Base-by-base conservation (phyloP, 2,797 vertebrate genomes). In the Cottoperca gobio region DNA sequence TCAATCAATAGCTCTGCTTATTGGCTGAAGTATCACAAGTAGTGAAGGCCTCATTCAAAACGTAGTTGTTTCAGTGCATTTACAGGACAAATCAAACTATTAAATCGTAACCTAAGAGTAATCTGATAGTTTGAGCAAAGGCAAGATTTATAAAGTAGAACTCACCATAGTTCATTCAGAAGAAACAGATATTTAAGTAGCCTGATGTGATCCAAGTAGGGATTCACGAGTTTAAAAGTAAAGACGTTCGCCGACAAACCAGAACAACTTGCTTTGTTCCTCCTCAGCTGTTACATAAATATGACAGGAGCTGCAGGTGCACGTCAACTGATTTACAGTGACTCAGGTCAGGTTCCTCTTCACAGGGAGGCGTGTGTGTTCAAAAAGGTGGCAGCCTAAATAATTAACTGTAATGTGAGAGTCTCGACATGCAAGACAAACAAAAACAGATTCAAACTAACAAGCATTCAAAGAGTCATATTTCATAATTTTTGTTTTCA, bases 201-300 rank as follows among this genome's bases (percentile, higher is more conserved):
- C n/a, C 11, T 0, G 33, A 65, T 39, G 3, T 19, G 42, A 81
- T 40, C 67, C 9, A 12, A 62, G 7, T 1, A 17, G 3, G 3
- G 5, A 16, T 23, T 48, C 53, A 10, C 1, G 1, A 39, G 40
- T 13, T 19, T 21, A 19, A 2, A 11, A n/a, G 6, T n/a, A 1
- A 28, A 2, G 10, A 31, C 7, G 6, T 23, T 1, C 16, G 45
- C 13, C 0, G 6, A 67, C 64, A 65, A 90, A 92, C 89, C 81
- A 2, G 90, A 91, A 64, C 63, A 59, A 88, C 91, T 76, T 0
- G 89, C 90, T 93, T 62, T 3, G 76, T 68, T 75, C 57, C 67
- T 75, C 19, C 42, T 65, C 35, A 24, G 52, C 55, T 14, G 53
- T 79, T 85, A 63, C 69, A 76, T 85, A 68, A 83, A 83, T 42